These are phyloP conservation scores for Chelonus formosanus DNA, from an alignment of 2,888 invertebrate genomes.

Conservation along the genomic window DNA sequence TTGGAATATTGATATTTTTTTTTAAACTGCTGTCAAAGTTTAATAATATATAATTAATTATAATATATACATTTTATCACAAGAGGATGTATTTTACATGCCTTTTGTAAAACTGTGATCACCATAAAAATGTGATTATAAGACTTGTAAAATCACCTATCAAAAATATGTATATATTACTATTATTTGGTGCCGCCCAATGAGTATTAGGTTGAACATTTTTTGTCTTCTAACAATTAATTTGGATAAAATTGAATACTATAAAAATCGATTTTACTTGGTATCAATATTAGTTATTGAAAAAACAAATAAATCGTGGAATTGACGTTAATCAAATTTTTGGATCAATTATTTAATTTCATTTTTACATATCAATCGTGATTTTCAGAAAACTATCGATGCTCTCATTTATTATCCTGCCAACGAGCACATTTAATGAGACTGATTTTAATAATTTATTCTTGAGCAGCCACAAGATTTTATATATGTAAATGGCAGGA, in stretches of 20 bases:
- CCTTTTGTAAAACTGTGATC: neutral
- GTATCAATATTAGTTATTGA: neutral
- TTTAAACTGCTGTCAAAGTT: too few relatives aligned
- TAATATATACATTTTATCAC: too few relatives aligned
- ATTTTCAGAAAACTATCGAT: slow-evolving; percentile 1
- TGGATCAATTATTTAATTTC: neutral
- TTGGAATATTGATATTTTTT: too few relatives aligned
- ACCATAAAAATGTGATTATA: neutral
- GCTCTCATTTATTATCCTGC: slow-evolving; percentile 8
- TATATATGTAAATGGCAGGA: neutral
- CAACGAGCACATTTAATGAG: slow-evolving; percentile 10
- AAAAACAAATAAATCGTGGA: too few relatives aligned
- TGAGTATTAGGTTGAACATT: neutral
- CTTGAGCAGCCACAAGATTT: neutral
- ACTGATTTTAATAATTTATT: slow-evolving; percentile 8
- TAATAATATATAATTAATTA: too few relatives aligned
- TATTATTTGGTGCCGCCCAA: slow-evolving; percentile 6
- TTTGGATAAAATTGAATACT: neutral
- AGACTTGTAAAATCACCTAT: neutral
- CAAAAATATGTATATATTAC: neutral
- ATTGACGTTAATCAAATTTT: too few relatives aligned
- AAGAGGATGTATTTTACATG: neutral
- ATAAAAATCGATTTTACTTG: neutral
- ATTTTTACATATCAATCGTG: slow-evolving; percentile 4
- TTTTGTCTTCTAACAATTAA: too few relatives aligned